phyloP scores from a whole-genome alignment of 2,888 invertebrate species.

The Zygothrica quintamaculata region DNA sequence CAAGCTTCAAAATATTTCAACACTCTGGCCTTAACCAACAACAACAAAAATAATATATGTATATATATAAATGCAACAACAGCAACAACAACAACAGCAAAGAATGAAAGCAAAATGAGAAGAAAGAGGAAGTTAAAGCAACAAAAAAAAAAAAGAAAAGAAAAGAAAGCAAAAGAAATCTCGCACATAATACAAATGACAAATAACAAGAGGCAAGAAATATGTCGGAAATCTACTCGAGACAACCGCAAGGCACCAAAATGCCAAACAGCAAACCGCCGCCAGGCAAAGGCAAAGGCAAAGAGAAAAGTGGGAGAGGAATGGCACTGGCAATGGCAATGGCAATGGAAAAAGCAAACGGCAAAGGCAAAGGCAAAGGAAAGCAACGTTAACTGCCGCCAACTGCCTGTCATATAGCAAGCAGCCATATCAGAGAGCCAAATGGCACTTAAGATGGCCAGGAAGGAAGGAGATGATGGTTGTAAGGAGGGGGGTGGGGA shows the following conservation, averaged over 20 bases:
- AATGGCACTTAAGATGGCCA: slow-evolving; percentile 68
- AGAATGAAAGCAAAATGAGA: slow-evolving; percentile 8
- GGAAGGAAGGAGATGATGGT: too few relatives aligned
- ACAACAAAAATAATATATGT: slow-evolving; percentile 2
- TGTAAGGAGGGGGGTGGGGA: slow-evolving; percentile 26
- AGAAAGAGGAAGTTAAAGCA: background rate
- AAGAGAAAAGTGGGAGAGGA: too few relatives aligned
- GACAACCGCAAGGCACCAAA: slow-evolving; percentile 63
- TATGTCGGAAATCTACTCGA: slow-evolving; percentile 75
- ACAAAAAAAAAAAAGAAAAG: slow-evolving; percentile 7
- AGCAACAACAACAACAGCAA: slow-evolving; percentile 1
- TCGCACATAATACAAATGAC: slow-evolving; percentile 67
- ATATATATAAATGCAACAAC: background rate
- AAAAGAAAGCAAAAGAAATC: slow-evolving; percentile 6
- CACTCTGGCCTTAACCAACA: slow-evolving; percentile 14
- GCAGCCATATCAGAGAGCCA: slow-evolving; percentile 43
- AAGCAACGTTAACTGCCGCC: slow-evolving; percentile 51
- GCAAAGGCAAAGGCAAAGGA: slow-evolving; percentile 22
- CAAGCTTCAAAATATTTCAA: slow-evolving; percentile 39
- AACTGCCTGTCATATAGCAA: slow-evolving; percentile 45
- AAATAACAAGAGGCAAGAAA: slow-evolving; percentile 72
- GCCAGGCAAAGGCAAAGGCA: slow-evolving; percentile 24
- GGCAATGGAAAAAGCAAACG: too few relatives aligned
- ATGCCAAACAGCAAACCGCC: slow-evolving; percentile 48
- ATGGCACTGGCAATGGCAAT: too few relatives aligned